Conservation (phyloP, 2,797 vertebrate genomes). For the Glyptemys insculpta region DNA sequence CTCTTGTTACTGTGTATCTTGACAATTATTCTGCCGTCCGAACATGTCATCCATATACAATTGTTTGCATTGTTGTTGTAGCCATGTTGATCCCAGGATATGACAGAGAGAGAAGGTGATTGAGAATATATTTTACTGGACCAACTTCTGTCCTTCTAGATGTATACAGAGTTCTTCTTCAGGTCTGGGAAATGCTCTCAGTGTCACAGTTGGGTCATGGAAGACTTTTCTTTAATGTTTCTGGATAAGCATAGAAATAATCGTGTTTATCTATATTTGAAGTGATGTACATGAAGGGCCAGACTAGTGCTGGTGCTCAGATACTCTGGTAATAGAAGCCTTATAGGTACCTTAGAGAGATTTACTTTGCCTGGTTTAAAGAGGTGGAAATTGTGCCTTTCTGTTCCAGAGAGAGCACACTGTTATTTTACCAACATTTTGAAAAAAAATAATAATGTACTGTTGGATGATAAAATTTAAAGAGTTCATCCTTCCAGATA, state of each 20-base stretch:
- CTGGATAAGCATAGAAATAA: neutral
- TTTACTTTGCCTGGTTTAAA: neutral
- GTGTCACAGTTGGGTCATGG: neutral
- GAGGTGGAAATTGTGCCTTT: neutral
- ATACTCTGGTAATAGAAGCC: neutral
- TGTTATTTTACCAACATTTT: neutral
- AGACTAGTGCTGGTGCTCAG: neutral
- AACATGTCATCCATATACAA: neutral
- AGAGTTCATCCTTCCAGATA: neutral
- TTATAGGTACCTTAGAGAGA: accelerated
- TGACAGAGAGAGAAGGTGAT: neutral
- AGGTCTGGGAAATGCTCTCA: neutral
- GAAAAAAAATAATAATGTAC: neutral
- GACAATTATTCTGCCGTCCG: neutral
- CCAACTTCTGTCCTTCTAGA: neutral
- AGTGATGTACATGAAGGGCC: neutral
- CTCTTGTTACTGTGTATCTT: neutral
- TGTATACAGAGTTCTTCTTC: neutral
- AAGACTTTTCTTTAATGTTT: neutral
- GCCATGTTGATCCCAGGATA: neutral
- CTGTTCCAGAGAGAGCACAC: accelerated
- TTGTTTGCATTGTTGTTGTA: neutral
- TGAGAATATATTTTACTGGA: neutral
- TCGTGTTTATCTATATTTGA: neutral
- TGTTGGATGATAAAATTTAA: neutral